Conservation (phyloP, 2,113 vertebrate species). For the Apodemus speciosus region DNA sequence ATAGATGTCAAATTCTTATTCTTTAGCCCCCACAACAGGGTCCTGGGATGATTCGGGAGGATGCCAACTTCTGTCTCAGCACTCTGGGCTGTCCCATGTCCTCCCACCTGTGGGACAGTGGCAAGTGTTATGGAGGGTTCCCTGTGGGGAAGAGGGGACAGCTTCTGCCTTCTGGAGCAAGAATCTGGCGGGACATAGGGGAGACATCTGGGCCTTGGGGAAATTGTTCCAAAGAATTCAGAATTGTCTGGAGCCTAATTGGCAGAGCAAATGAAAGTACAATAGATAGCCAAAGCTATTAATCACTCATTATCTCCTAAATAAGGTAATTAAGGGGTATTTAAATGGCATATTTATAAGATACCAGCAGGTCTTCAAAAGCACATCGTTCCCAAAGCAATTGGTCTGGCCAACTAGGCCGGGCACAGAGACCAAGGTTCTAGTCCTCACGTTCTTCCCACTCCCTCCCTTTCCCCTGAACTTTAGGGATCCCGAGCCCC, state of each 20-base stretch:
- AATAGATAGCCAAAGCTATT: conserved; percentile 76
- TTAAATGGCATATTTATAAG: conserved; percentile 67
- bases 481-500: not conserved
- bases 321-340: conserved; percentile 71
- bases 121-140: not conserved
- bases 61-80: not conserved
- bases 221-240: conserved; percentile 62
- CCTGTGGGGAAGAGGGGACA: not conserved
- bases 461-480: not conserved
- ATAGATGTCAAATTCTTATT: not conserved
- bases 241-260: conserved; percentile 58
- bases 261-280: conserved; percentile 73
- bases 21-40: not conserved
- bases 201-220: conserved; percentile 59
- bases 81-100: not conserved
- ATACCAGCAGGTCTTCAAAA: conserved; percentile 71
- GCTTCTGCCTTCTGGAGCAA: not conserved
- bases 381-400: conserved; percentile 54
- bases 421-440: not conserved
- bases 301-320: conserved; percentile 79
- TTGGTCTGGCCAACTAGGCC: conserved; percentile 15
- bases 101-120: not conserved
- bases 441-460: not conserved
- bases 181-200: conserved; percentile 55
- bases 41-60: not conserved